Base-by-base conservation (phyloP, 2,113 vertebrate genomes). In the Grantiella picta region DNA sequence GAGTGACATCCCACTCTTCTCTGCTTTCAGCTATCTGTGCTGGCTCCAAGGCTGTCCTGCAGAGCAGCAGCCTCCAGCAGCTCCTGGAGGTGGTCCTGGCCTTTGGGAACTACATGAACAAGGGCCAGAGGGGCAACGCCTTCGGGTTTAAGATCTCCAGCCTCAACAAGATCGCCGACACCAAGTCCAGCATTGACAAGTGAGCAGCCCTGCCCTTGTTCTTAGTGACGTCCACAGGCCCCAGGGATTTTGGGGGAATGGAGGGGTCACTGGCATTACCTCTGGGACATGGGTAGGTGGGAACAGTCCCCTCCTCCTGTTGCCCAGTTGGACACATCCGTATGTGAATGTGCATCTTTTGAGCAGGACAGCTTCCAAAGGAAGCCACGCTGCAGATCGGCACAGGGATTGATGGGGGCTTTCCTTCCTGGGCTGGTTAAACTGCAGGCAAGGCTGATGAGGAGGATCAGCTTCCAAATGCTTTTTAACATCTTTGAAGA, bases 121-220 rank as follows among this genome's bases (percentile, higher is more conserved):
- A 99, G 96, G 99, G 99, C 83, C 99, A 99, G 97, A 98, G 99
- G 96, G 99, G 99, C 44, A 99, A 99, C 2, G 99, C 99, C 4
- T 99, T 98, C 4, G 99, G 99, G 84, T 99, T 99, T 97, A 99
- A 99, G 97, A 98, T 99, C 95, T 99, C 99, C 79, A 99, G 99
- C 65, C 99, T 99, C 87, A 99, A 99, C 98, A 99, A 99, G 98
- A 99, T 99, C 8, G 99, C 98, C 0, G 99, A 99, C 95, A 99
- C 99, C 72, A 99, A 99, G 96, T 99, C 99, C 97, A 99, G 99
- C 96, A 99, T 99, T 76, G 99, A 99, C 98, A 99, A 99, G 99
- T 99, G 97, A 99, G 99, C 93, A 56, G 17, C 17, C 47, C 52
- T 72, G 42, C 79, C 35, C 29, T 56, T 38, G 38, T 38, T 38